Percentiles rank a stretch among this genome's conserved stretches.
Conservation (phyloP, 2,888 invertebrate species). For the Craniophora ligustri region DNA sequence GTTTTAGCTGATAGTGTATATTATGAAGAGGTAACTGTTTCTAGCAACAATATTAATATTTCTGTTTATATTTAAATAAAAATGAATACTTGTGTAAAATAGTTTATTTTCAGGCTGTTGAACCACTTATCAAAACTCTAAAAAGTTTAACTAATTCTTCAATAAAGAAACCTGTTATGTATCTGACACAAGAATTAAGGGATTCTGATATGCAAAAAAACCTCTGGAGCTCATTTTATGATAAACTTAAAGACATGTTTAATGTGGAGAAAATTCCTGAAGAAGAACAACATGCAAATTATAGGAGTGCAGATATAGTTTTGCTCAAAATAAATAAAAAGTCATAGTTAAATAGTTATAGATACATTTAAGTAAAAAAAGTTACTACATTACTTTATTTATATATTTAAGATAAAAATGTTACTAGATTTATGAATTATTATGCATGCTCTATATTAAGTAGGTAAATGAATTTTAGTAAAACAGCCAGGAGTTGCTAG, state of each 20-base stretch:
- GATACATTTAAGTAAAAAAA: too few species aligned
- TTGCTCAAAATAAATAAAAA: conserved; percentile 83
- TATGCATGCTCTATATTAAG: too few species aligned
- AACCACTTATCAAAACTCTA: conserved; percentile 89
- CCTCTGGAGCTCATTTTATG: conserved; percentile 77
- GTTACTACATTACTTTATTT: too few species aligned
- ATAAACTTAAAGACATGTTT: conserved; percentile 71
- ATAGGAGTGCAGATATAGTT: conserved; percentile 90
- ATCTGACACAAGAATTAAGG: conserved; percentile 91
- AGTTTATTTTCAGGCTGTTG: conserved; percentile 82
- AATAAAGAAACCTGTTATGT: conserved; percentile 85
- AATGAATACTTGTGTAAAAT: not conserved
- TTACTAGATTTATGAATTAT: too few species aligned
- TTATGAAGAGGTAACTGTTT: conserved; percentile 86
- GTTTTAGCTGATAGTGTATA: conserved; percentile 90
- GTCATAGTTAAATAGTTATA: conserved; percentile 49
- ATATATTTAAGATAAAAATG: too few species aligned
- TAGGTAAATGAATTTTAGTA: too few species aligned
- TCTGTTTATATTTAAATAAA: not conserved
- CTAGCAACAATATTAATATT: not conserved
- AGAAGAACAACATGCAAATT: conserved; percentile 89
- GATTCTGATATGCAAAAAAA: conserved; percentile 87
- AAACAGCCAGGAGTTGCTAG: too few species aligned
- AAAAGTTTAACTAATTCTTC: conserved; percentile 76
- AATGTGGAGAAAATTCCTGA: conserved; percentile 85